phyloP scores from a whole-genome alignment of 2,888 invertebrate genomes.

The Ectemnius cavifrons region DNA sequence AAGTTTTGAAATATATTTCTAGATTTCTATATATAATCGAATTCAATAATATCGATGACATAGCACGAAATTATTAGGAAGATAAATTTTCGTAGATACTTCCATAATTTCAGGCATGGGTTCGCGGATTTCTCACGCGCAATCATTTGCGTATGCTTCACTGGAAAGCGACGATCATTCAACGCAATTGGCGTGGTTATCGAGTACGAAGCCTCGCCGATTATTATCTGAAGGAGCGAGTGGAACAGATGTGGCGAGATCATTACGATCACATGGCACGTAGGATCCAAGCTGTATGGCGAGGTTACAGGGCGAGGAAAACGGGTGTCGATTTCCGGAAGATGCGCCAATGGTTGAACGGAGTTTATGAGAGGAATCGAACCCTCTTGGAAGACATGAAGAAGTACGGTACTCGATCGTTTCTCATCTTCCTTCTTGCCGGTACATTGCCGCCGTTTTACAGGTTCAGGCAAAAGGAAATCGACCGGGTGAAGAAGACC shows the following conservation, averaged over 20 bases:
- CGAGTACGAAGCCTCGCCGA: constrained; percentile 41
- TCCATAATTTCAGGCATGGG: constrained; percentile 60
- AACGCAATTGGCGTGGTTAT: constrained; percentile 67
- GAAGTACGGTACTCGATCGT: constrained; percentile 37
- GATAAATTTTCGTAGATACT: background rate
- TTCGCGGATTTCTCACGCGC: constrained; percentile 65
- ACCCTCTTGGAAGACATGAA: constrained; percentile 57
- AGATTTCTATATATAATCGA: background rate
- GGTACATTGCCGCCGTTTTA: background rate
- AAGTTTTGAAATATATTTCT: too few relatives aligned
- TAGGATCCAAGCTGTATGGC: constrained; percentile 68
- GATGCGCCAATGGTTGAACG: constrained; percentile 55
- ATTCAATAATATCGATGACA: too few relatives aligned
- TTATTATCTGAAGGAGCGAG: constrained; percentile 47
- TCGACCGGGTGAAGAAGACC: constrained; percentile 26
- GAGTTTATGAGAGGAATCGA: constrained; percentile 56
- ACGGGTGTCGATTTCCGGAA: constrained; percentile 46
- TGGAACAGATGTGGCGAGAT: constrained; percentile 57
- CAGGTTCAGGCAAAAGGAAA: constrained; percentile 56
- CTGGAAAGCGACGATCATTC: constrained; percentile 59
- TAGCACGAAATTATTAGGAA: too few relatives aligned
- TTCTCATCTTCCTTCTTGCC: background rate
- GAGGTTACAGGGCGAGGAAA: constrained; percentile 62
- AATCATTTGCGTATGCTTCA: constrained; percentile 62
- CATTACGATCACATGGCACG: constrained; percentile 62